These are phyloP conservation scores for Caretta caretta DNA, from an alignment of 2,113 vertebrate genomes.

Conservation along the genomic window DNA sequence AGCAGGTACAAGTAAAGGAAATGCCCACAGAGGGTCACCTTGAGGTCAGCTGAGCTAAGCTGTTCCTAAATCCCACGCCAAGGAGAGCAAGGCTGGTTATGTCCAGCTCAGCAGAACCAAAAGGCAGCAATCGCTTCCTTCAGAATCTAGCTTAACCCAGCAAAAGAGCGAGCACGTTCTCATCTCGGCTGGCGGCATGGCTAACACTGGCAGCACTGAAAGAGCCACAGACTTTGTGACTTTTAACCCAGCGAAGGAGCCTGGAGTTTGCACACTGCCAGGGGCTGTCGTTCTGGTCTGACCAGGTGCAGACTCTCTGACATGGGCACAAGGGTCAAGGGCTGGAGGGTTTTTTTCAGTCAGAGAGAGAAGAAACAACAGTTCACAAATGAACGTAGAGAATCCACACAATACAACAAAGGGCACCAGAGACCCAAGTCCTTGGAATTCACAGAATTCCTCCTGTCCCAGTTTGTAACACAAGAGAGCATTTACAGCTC, in stretches of 20 bases:
- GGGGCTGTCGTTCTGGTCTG: not conserved
- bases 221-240: not conserved
- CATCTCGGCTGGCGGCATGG: not conserved
- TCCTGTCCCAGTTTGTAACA: not conserved
- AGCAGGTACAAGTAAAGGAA: not conserved
- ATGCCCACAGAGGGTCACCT: not conserved
- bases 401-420: not conserved
- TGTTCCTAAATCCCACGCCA: not conserved
- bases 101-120: not conserved
- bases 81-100: not conserved
- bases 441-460: not conserved
- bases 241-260: not conserved
- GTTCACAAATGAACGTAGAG: not conserved
- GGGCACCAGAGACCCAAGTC: not conserved
- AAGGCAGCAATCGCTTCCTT: not conserved
- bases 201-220: not conserved
- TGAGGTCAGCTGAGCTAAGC: not conserved
- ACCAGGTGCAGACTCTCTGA: not conserved
- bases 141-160: not conserved
- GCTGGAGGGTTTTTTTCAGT: not conserved
- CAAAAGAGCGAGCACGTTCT: not conserved
- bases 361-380: not conserved
- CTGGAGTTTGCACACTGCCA: not conserved
- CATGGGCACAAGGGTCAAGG: not conserved
- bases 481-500: not conserved